Base-by-base conservation (phyloP, 1,140 invertebrate species). In the Wasmannia auropunctata region DNA sequence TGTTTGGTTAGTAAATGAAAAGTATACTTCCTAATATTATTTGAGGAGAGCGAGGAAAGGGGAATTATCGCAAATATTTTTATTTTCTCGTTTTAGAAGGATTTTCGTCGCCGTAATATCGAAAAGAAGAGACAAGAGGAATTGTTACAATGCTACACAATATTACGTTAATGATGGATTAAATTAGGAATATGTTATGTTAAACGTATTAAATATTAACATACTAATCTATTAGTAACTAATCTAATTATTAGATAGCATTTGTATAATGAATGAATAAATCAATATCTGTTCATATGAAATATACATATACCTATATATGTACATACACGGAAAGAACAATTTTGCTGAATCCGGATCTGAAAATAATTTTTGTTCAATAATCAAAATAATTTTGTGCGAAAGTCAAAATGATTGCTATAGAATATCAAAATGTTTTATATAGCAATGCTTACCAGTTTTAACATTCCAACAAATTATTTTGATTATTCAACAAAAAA, bases 1-100 rank as follows among this genome's bases (percentile, higher is more conserved):
- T 60, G 37, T 65, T 34, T 34, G n/a, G 8, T 11, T 40, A 40
- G 37, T 40, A 76, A 76, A 60, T 60, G 34, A 60, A 62, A 62
- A 14, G 28, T 74, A 74, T 74, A 37, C 49, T 74, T 74, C 19
- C 31, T 56, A 74, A 74, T 74, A 56, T 22, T 54, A 54, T 74
- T 74, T 54, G 19, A 3, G 5, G 4, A 65, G 56, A 31, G 25
- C 14, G 5, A 31, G n/a, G 3, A n/a, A 40, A 3, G 40, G n/a
- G 22, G 11, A 22, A 16, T 51, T 34, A 14, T 6, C 3, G 19
- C 16, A 37, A 56, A 51, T 74, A 37, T 11, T 56, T 74, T 22
- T 4, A 51, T n/a, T 51, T 51, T 72, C 28, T 54, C 69, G 10
- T 49, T 70, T n/a, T 16, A 56, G 16, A 62, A 16, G 7, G 16